Percentiles rank a stretch among this genome's conserved stretches.
Conservation (phyloP, 2,888 invertebrate species). For the Crematogaster levior region DNA sequence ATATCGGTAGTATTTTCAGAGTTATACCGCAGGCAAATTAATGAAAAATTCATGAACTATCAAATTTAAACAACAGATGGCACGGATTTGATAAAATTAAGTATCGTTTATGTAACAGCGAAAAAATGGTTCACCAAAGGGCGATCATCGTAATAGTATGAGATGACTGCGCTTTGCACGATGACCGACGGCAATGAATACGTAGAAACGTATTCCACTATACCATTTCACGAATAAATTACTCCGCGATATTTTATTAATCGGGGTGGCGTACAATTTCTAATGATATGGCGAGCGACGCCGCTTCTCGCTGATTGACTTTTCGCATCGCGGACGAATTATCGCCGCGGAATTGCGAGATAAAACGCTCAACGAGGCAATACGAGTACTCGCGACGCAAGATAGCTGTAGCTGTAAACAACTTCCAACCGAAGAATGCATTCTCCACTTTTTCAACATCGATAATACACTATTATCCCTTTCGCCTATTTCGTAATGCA, state of each 20-base stretch:
- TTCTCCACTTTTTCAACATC: conserved; percentile 28
- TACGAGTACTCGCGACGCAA: conserved; percentile 32
- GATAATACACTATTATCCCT: conserved; percentile 46
- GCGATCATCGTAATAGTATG: not conserved
- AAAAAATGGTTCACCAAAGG: not conserved
- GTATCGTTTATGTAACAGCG: not conserved
- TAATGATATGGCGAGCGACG: conserved; percentile 29
- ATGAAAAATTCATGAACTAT: not conserved
- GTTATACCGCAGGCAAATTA: not conserved
- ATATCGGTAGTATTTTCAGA: not conserved
- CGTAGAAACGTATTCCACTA: conserved; percentile 14
- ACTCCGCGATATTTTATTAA: conserved; percentile 37
- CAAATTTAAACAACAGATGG: not conserved
- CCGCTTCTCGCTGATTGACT: conserved; percentile 41
- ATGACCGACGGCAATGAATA: not conserved
- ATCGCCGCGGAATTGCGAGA: conserved; percentile 37
- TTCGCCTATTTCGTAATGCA: conserved; percentile 47
- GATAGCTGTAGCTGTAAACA: conserved; percentile 43
- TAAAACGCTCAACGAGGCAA: conserved; percentile 34
- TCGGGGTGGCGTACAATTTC: conserved; percentile 37
- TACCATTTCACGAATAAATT: conserved; percentile 24
- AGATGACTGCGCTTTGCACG: not conserved
- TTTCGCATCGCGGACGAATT: conserved; percentile 47
- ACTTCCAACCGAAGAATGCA: conserved; percentile 37
- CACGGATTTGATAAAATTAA: not conserved